phyloP scores from a whole-genome alignment of 2,888 invertebrate genomes.

The Cylindroiulus punctatus region DNA sequence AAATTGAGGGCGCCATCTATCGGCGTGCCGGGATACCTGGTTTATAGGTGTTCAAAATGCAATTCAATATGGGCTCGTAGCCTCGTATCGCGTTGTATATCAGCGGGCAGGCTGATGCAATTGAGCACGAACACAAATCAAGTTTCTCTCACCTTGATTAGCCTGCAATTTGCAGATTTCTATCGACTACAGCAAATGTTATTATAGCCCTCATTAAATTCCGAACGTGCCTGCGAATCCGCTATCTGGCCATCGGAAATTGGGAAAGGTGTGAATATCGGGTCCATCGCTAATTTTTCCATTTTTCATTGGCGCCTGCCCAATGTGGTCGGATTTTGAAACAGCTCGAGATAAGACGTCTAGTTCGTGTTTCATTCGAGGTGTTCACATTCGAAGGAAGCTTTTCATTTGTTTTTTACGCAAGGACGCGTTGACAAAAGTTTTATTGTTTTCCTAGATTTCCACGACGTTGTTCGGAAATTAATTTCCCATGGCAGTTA shows the following conservation, averaged over 20 bases:
- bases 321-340: not conserved
- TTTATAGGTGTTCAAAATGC: not conserved
- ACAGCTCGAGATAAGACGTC: not conserved
- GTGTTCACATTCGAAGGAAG: not conserved
- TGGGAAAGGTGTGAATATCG: constrained; percentile 43
- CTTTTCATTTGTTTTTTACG: not conserved
- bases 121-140: constrained; percentile 47
- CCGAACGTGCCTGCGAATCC: constrained; percentile 42
- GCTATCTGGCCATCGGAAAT: constrained; percentile 16
- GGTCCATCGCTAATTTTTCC: constrained; percentile 12
- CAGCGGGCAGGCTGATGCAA: constrained; percentile 7
- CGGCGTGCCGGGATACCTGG: not conserved
- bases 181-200: constrained; percentile 21
- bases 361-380: not conserved
- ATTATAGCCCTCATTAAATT: constrained; percentile 47
- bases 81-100: constrained; percentile 22
- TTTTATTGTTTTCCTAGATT: not conserved
- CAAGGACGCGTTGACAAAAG: not conserved
- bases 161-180: constrained; percentile 45
- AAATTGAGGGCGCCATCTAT: not conserved
- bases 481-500: constrained; percentile 6
- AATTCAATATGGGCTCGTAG: constrained; percentile 10
- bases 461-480: constrained; percentile 15
- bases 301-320: constrained; percentile 7
- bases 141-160: constrained; percentile 45